These are phyloP conservation scores for Lineus longissimus DNA, from an alignment of 1,140 invertebrate genomes.

Conservation along the genomic window DNA sequence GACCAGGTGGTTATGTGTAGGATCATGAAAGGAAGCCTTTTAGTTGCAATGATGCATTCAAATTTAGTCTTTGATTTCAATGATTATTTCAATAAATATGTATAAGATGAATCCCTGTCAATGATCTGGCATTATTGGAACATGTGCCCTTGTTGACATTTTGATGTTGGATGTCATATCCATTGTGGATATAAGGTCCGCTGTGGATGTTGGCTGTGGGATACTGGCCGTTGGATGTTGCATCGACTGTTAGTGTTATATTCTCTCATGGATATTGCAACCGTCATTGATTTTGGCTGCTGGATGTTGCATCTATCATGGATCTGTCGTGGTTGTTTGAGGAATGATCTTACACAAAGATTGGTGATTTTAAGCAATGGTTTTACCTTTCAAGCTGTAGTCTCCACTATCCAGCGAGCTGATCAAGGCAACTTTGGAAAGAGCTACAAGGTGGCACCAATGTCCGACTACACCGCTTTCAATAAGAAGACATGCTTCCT, in stretches of 20 bases:
- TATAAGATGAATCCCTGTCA: too few relatives aligned
- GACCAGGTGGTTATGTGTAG: too few relatives aligned
- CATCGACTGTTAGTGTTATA: constrained; percentile 2
- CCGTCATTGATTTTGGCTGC: neutral
- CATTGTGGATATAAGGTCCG: too few relatives aligned
- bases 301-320: neutral
- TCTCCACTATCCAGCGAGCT: constrained; percentile 78
- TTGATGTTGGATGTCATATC: too few relatives aligned
- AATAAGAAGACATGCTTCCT: constrained; percentile 79
- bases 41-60: too few relatives aligned
- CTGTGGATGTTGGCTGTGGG: too few relatives aligned
- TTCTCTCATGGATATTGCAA: neutral
- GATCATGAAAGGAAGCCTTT: too few relatives aligned
- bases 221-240: too few relatives aligned
- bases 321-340: neutral
- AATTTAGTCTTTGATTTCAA: too few relatives aligned
- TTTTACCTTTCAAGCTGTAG: constrained; percentile 73
- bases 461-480: constrained; percentile 68
- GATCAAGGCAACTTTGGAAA: constrained; percentile 65
- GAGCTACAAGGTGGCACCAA: constrained; percentile 78
- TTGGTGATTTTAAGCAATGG: constrained; percentile 4
- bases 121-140: too few relatives aligned
- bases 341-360: neutral
- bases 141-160: too few relatives aligned
- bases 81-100: too few relatives aligned